Conservation (phyloP, 2,888 invertebrate species). For the Steinernema carpocapsae region DNA sequence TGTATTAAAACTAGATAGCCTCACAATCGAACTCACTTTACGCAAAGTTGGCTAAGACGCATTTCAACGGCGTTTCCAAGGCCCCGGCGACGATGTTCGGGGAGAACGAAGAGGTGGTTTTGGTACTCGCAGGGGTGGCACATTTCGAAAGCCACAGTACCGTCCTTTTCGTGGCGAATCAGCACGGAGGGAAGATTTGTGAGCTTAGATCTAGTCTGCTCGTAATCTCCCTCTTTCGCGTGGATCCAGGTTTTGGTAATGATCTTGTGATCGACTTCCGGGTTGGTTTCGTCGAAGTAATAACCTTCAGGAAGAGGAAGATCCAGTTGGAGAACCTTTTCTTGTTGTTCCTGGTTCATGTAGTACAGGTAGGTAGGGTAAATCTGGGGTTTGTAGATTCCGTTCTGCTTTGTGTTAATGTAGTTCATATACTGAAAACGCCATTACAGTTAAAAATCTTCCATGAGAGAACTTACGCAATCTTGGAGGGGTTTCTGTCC, state of each 20-base stretch:
- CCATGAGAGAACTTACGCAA: neutral
- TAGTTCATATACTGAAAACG: neutral
- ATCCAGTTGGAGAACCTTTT: conserved; percentile 1
- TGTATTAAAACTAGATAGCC: neutral
- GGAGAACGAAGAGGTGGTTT: conserved; percentile 24
- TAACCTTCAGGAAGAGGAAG: conserved; percentile 18
- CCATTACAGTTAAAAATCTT: neutral
- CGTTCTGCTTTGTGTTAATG: neutral
- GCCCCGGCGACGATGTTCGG: conserved; percentile 6
- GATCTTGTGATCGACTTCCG: neutral
- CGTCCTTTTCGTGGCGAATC: conserved; percentile 14
- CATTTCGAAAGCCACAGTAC: conserved; percentile 22
- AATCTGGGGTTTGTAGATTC: neutral
- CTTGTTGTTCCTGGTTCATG: conserved; percentile 1
- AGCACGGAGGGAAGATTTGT: conserved; percentile 1
- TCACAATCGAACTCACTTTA: neutral
- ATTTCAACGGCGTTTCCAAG: conserved; percentile 14
- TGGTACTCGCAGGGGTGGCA: conserved; percentile 20
- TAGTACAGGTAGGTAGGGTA: conserved; percentile 16
- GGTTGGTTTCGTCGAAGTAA: conserved; percentile 14
- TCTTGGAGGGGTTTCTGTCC: conserved; percentile 18
- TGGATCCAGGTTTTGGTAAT: conserved; percentile 22
- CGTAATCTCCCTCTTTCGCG: neutral
- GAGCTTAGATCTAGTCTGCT: conserved; percentile 20
- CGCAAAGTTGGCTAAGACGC: conserved; percentile 24